Conservation (phyloP, 2,888 invertebrate species). For the Diplolepis rosae region DNA sequence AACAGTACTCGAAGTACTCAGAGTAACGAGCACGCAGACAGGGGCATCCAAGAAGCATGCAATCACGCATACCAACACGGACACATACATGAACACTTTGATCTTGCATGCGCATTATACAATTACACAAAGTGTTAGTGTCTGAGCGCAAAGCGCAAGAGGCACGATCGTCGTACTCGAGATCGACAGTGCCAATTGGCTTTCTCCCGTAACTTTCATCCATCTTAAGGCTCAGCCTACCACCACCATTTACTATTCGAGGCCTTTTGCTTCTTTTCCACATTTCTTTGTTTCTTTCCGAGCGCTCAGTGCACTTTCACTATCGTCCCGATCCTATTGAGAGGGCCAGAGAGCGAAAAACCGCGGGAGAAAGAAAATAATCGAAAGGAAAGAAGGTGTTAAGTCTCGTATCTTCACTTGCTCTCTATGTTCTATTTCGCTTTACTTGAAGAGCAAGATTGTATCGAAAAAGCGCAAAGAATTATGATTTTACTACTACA, state of each 20-base stretch:
- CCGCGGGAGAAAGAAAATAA: not conserved
- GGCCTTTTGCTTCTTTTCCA: constrained; percentile 36
- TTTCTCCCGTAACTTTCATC: constrained; percentile 73
- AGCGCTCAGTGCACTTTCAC: constrained; percentile 63
- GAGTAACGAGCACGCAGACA: constrained; percentile 25
- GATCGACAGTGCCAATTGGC: constrained; percentile 67
- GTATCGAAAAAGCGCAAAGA: too few relatives aligned
- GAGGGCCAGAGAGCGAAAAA: not conserved
- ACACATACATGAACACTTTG: too few relatives aligned
- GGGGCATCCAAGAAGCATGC: not conserved
- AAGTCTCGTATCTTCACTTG: not conserved
- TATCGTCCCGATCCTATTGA: constrained; percentile 56
- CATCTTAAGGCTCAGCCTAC: constrained; percentile 56
- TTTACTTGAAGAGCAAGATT: not conserved
- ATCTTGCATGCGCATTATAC: not conserved
- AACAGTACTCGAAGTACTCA: constrained; percentile 23
- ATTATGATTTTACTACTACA: not conserved
- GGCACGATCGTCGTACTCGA: constrained; percentile 40
- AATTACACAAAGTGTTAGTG: constrained; percentile 4
- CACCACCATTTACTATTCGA: constrained; percentile 23
- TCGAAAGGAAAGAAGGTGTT: not conserved
- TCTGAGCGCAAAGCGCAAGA: constrained; percentile 30
- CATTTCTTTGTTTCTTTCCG: constrained; percentile 67
- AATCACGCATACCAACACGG: constrained; percentile 21
- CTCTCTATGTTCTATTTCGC: not conserved